A percentile compares a stretch with the other conserved stretches of the same genome.
Conservation (phyloP, 2,888 invertebrate genomes). For the Cephonodes hylas region DNA sequence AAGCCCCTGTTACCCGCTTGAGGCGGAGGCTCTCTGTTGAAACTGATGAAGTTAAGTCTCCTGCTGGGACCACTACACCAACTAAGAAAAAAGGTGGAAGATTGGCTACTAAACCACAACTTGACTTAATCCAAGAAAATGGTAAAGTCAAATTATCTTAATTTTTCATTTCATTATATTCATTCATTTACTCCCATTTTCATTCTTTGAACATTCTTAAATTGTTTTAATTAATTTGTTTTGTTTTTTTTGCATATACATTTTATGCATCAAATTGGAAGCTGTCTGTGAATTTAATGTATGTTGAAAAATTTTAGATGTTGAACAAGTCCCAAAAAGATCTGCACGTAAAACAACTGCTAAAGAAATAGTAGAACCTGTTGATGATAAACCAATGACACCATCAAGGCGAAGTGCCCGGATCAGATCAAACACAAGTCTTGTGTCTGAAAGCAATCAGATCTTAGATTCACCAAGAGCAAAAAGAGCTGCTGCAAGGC, state of each 20-base stretch:
- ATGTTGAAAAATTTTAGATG: slow-evolving; percentile 30
- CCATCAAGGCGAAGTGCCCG: slow-evolving; percentile 64
- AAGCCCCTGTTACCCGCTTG: slow-evolving; percentile 52
- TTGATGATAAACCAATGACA: slow-evolving; percentile 51
- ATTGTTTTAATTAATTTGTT: too few relatives aligned
- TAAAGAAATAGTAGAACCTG: slow-evolving; percentile 45
- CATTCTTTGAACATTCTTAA: background rate
- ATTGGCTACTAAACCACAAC: slow-evolving; percentile 61
- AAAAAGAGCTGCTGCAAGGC: slow-evolving; percentile 60
- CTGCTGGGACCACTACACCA: slow-evolving; percentile 60
- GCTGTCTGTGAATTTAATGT: background rate
- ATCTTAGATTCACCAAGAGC: slow-evolving; percentile 62
- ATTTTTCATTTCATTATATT: background rate
- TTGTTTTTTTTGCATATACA: background rate
- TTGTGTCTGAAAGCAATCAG: slow-evolving; percentile 51
- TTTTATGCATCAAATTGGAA: background rate
- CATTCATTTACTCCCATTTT: background rate
- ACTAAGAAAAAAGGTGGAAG: slow-evolving; percentile 61
- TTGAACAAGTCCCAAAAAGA: slow-evolving; percentile 44
- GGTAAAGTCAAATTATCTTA: slow-evolving; percentile 35
- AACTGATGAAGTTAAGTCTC: slow-evolving; percentile 59
- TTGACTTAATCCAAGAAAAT: slow-evolving; percentile 71
- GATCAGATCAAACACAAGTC: slow-evolving; percentile 58
- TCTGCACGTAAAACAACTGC: slow-evolving; percentile 44
- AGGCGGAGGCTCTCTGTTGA: slow-evolving; percentile 65